A percentile compares a stretch with the other conserved stretches of the same genome.
Conservation (phyloP, 2,113 vertebrate species). For the Ptilonorhynchus violaceus region DNA sequence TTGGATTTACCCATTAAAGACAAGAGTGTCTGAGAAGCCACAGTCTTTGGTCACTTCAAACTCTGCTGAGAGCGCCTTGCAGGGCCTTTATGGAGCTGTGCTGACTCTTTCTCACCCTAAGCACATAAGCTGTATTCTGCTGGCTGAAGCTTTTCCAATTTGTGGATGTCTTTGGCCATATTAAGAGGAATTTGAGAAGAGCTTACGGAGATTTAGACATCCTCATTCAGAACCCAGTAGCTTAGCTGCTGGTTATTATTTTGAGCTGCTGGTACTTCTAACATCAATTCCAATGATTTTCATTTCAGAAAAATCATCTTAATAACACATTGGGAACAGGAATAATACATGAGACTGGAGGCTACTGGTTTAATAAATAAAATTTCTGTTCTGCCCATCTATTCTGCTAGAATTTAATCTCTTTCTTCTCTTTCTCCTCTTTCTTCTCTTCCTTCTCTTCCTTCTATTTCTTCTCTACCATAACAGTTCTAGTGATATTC, state of each 20-base stretch:
- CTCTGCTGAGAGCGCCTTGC: background rate
- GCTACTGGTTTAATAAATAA: background rate
- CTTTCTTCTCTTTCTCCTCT: background rate
- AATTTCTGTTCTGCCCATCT: background rate
- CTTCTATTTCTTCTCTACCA: background rate
- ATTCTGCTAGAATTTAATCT: background rate
- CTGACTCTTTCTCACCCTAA: background rate
- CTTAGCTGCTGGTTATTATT: constrained; percentile 26
- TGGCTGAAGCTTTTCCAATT: background rate
- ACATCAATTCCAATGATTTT: constrained; percentile 14
- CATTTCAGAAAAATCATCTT: background rate
- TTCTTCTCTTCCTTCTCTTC: rapidly evolving
- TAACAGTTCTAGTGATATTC: background rate
- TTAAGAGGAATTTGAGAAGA: constrained; percentile 20
- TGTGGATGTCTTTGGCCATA: background rate
- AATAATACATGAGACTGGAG: background rate
- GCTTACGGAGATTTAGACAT: constrained; percentile 20
- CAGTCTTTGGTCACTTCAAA: background rate
- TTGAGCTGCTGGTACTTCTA: background rate
- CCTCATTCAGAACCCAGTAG: background rate
- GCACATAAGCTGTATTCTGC: background rate
- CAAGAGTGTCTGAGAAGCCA: background rate
- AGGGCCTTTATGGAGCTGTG: background rate
- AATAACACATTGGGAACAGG: background rate
- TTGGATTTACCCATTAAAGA: background rate